Evolutionary conservation across 2,797 vertebrate species (phyloP).

Genomic region (Balearica regulorum): DNA sequence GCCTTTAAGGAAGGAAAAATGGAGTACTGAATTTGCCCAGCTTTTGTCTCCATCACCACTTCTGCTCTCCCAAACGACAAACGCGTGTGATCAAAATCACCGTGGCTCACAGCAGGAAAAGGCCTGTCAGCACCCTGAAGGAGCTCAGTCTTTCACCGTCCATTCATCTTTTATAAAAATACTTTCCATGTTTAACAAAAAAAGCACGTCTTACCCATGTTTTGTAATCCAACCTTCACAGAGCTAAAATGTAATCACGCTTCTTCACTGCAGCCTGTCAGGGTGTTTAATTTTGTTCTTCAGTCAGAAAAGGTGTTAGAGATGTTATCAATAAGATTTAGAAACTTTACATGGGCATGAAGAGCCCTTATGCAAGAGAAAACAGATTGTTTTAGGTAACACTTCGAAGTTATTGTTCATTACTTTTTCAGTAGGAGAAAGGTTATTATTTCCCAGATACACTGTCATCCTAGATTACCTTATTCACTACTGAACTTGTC

Average conservation of each 20-base stretch:
- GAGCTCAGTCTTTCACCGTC: rapidly evolving
- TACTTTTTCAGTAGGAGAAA: not conserved
- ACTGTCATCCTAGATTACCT: not conserved
- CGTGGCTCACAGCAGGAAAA: not conserved
- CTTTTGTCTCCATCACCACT: not conserved
- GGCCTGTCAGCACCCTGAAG: not conserved
- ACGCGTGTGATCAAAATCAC: not conserved
- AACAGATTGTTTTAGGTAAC: not conserved
- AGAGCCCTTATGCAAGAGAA: not conserved
- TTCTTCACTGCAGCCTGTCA: not conserved
- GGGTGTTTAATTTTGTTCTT: not conserved
- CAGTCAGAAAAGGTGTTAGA: not conserved
- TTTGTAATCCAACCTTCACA: not conserved
- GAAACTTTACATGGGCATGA: not conserved
- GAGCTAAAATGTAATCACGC: not conserved
- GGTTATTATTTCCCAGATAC: not conserved
- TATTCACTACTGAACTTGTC: not conserved
- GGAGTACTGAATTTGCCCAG: not conserved
- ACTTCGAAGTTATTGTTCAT: not conserved
- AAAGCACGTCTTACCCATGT: not conserved
- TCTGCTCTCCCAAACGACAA: not conserved
- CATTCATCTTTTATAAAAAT: not conserved
- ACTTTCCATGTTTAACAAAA: not conserved
- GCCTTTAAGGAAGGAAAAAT: not conserved
- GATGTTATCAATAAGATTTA: not conserved